Conservation (phyloP, 2,888 invertebrate species). For the Ophraella communa region DNA sequence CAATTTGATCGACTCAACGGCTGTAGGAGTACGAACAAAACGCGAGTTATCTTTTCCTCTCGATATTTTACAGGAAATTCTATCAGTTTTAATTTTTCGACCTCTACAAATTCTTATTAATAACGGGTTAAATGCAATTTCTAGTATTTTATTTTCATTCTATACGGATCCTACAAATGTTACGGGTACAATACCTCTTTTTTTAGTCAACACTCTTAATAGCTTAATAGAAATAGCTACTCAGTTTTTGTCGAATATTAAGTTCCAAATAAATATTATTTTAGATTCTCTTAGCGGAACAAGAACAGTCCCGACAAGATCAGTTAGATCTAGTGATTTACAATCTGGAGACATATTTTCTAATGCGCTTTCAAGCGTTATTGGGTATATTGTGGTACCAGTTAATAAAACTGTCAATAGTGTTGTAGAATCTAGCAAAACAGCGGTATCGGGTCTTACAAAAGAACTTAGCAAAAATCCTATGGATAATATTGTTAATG, state of each 20-base stretch:
- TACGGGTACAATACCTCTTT: neutral
- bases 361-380: neutral
- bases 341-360: neutral
- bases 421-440: neutral
- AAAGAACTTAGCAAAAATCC: neutral
- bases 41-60: neutral
- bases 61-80: neutral
- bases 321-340: neutral
- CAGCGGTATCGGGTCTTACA: neutral
- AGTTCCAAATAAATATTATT: neutral
- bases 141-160: neutral
- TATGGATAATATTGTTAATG: slow-evolving; percentile 6
- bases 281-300: neutral
- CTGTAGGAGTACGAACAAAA: neutral
- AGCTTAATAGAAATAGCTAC: neutral
- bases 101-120: neutral
- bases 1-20: neutral
- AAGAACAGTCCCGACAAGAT: neutral
- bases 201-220: neutral
- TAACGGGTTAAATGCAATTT: neutral
- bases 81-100: neutral
- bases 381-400: neutral
- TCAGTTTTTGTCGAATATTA: neutral
- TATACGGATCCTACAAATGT: neutral
- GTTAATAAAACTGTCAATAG: neutral